Conservation (phyloP, 2,888 invertebrate genomes). For the Acheta domesticus region DNA sequence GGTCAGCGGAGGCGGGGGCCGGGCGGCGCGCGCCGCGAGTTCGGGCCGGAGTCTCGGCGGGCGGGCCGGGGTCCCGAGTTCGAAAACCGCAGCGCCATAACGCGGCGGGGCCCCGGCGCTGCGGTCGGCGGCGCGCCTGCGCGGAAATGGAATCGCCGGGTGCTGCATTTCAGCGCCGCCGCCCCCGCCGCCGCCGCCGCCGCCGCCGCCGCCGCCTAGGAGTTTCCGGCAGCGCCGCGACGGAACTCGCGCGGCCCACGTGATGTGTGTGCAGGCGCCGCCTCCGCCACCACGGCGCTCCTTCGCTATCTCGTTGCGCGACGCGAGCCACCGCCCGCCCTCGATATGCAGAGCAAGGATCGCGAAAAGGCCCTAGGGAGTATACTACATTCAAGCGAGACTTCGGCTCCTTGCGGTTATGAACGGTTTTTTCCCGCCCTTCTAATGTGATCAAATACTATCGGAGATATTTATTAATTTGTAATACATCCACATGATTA, state of each 20-base stretch:
- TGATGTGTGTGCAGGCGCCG: neutral
- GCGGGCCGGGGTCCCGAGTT: neutral
- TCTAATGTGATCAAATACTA: no score
- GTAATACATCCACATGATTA: no score
- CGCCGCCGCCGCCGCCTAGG: neutral
- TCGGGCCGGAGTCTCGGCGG: neutral
- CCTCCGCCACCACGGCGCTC: neutral
- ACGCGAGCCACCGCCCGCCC: no score
- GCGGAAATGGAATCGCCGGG: slow-evolving; percentile 6
- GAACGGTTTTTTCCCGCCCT: no score
- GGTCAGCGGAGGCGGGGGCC: neutral
- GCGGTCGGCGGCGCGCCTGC: neutral
- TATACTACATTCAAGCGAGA: no score
- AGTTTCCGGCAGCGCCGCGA: neutral
- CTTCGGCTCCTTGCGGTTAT: no score
- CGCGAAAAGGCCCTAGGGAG: no score
- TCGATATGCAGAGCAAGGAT: no score
- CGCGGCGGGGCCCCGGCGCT: neutral
- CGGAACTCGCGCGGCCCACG: neutral
- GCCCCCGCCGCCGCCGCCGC: neutral
- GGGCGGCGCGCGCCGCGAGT: neutral
- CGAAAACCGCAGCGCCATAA: slow-evolving; percentile 6
- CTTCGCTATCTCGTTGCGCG: no score
- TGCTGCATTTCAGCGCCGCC: neutral
- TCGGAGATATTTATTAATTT: no score